Evolutionary conservation across 2,888 invertebrate species (phyloP).

Genomic region (Drosophila lutescens): DNA sequence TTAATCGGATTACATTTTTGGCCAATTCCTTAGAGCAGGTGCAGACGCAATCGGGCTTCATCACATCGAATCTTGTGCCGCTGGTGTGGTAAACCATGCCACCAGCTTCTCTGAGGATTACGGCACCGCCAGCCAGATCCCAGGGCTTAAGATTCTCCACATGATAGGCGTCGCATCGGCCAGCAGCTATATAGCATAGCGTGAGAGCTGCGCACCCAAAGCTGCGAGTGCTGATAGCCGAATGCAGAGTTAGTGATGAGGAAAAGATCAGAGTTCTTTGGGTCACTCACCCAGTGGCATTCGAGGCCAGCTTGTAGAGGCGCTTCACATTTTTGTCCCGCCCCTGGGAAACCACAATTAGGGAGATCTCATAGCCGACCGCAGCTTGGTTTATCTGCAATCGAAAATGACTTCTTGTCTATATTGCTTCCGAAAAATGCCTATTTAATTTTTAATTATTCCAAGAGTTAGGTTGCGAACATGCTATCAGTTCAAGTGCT

Average conservation of each 20-base stretch:
- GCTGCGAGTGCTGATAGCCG: constrained; percentile 84
- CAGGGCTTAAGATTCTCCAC: constrained; percentile 90
- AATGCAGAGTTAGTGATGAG: neutral
- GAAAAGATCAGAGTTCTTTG: constrained; percentile 10
- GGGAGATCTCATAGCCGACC: constrained; percentile 81
- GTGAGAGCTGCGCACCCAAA: constrained; percentile 91
- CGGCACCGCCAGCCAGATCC: constrained; percentile 91
- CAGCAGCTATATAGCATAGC: constrained; percentile 89
- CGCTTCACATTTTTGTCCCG: constrained; percentile 84
- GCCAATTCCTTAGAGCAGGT: constrained; percentile 85
- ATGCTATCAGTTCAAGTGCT: neutral
- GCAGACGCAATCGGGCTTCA: constrained; percentile 86
- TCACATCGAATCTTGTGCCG: constrained; percentile 86
- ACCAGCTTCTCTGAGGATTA: constrained; percentile 92
- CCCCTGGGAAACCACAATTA: constrained; percentile 75
- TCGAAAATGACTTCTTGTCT: neutral
- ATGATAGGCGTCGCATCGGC: constrained; percentile 88
- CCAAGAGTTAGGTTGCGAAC: neutral
- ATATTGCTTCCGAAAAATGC: neutral
- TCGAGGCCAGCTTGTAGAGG: constrained; percentile 81
- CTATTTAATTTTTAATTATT: neutral
- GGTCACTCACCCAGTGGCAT: constrained; percentile 71
- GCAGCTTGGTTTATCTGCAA: constrained; percentile 82
- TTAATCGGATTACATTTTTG: constrained; percentile 84
- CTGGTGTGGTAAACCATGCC: constrained; percentile 88